Evolutionary conservation across 1,140 invertebrate genomes (phyloP), one percentile per base, ranked within the genome.

Genomic region (Aricia agestis): DNA sequence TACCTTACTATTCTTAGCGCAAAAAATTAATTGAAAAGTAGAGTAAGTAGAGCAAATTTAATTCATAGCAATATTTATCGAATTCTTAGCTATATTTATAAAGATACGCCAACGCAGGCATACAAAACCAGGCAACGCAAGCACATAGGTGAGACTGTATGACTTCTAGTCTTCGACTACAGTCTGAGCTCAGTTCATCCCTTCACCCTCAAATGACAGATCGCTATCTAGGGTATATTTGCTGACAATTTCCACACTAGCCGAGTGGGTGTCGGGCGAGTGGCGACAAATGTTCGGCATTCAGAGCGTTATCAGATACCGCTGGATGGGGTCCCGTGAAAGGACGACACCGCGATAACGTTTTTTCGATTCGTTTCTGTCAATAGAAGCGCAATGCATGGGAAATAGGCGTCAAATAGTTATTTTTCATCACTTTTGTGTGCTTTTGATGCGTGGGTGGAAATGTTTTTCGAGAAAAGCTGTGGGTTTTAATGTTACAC

Each of bases 161-260:
- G 36, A 36, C 36, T 6, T 36, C 36, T 25, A 25, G 25, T 36
- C 36, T 36, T 5, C 36, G 36, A 36, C n/a, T n/a, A n/a, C 36
- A 36, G 36, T 36, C 45, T 52, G 45, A 15, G 11, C 11, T 52
- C 71, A 67, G 69, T 72, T 69, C 42, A 75, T 80, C 80, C 82
- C 78, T 77, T 77, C 72, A 73, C 72, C 73, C 75, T 76, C 83
- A 84, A 88, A 90, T 86, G 80, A 80, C 76, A 89, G 89, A 91
- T 89, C 81, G 70, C 85, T 89, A 91, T 91, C 89, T 87, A 79
- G 78, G 58, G 72, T 78, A 78, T 81, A 87, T 87, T 91, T 82
- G 83, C 85, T 85, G 83, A 85, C 89, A 87, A 89, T 91, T 91
- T 91, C 89, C 87, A 89, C 89, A 89, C 89, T 87, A 89, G 76